Evolutionary conservation across 2,888 invertebrate genomes (phyloP), one percentile per base, ranked within the genome.

Genomic region (Andrena marginata): DNA sequence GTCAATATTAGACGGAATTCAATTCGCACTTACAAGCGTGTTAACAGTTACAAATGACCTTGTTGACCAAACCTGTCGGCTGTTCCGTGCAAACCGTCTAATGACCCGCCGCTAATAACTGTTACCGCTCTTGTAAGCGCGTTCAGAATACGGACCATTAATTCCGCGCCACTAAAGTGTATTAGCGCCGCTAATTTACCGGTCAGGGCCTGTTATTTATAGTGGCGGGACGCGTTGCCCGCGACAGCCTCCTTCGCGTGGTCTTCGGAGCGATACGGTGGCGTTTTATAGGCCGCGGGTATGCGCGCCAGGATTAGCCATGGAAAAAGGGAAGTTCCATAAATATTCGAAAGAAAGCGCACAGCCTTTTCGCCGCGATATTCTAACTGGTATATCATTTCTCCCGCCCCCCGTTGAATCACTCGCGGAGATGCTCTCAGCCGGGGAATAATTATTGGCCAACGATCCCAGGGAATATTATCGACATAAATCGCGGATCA

Each of bases 111-210:
- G 85, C 86, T 87, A 87, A 87, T 87, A 87, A 87, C 86, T 87
- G 87, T 85, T 87, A 87, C 87, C 85, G 86, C 86, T 87, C 86
- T 87, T 87, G 86, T 87, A 87, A 87, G 86, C 86, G 80, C 85
- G 87, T 87, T 87, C 86, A 87, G 85, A 87, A 85, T 87, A 87
- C 86, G 87, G 83, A 85, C 87, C 86, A 87, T 87, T 87, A 87
- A 87, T 87, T 83, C 85, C 78, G 75, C 70, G 79, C 76, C 83
- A 49, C 86, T 87, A 87, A 87, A 87, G 87, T 87, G 87, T 87
- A 87, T 87, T 87, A 87, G 83, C 83, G 72, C 75, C 42, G 75
- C 83, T 84, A 84, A 84, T 84, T 84, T 79, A 84, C 84, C 77
- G 71, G 65, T 56, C 65, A 67, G 74, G 78, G 80, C 80, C 71